A percentile compares a stretch with the other conserved stretches of the same genome.
phyloP scores from a whole-genome alignment of 2,888 invertebrate genomes.

The Tribolium freemani region DNA sequence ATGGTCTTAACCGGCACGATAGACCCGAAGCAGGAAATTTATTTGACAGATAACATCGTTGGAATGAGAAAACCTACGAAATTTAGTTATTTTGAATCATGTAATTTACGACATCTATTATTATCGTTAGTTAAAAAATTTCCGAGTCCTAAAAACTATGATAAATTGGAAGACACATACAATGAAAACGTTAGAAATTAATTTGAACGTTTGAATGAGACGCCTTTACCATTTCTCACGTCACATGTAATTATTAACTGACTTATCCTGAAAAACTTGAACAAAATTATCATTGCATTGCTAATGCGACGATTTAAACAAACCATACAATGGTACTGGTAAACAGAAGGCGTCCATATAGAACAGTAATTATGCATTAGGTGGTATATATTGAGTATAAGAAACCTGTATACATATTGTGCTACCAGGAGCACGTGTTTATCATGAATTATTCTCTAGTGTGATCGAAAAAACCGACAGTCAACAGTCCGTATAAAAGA shows the following conservation, averaged over 20 bases:
- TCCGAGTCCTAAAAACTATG: slow-evolving; percentile 2
- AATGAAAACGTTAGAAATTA: slow-evolving; percentile 14
- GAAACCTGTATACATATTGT: not conserved
- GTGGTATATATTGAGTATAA: not conserved
- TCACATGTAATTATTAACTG: not conserved
- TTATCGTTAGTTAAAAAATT: slow-evolving; percentile 2
- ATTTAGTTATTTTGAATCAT: slow-evolving; percentile 24
- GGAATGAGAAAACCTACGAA: slow-evolving; percentile 15
- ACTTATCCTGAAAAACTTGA: not conserved
- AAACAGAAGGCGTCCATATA: not conserved
- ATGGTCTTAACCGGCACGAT: slow-evolving; percentile 3
- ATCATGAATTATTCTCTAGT: not conserved
- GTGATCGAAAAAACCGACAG: not conserved
- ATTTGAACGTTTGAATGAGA: slow-evolving; percentile 20
- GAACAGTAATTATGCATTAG: not conserved
- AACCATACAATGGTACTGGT: not conserved
- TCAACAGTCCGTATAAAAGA: not conserved
- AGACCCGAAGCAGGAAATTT: slow-evolving; percentile 8
- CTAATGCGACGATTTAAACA: not conserved
- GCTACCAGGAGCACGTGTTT: not conserved
- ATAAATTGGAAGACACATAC: slow-evolving; percentile 12
- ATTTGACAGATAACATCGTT: slow-evolving; percentile 26
- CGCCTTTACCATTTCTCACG: slow-evolving; percentile 12
- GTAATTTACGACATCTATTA: slow-evolving; percentile 10
- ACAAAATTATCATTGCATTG: not conserved